Evolutionary conservation across 2,888 invertebrate genomes (phyloP).

Genomic region (Brachyptera risi): DNA sequence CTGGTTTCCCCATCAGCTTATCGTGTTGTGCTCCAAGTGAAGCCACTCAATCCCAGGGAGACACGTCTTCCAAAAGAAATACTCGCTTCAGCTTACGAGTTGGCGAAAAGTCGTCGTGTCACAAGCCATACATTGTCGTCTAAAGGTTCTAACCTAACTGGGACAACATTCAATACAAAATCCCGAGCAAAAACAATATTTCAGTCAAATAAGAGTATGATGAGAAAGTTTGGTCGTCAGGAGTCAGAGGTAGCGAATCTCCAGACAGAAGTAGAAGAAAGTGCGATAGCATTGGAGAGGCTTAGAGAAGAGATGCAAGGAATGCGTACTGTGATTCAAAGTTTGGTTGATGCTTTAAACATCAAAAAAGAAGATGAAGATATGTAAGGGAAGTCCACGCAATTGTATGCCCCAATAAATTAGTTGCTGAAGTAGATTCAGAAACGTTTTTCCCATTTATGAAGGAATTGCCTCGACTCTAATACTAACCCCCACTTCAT

Average conservation of each 20-base stretch:
- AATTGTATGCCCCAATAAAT: too few species aligned
- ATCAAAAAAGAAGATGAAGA: too few species aligned
- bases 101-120: slow-evolving; percentile 67
- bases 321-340: slow-evolving; percentile 7
- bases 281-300: slow-evolving; percentile 3
- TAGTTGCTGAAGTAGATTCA: too few species aligned
- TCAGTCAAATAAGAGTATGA: not conserved
- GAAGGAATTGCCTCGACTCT: too few species aligned
- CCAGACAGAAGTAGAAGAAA: slow-evolving; percentile 5
- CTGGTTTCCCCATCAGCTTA: slow-evolving; percentile 78
- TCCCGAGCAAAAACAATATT: not conserved
- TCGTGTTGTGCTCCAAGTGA: slow-evolving; percentile 74
- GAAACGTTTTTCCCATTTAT: too few species aligned
- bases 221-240: not conserved
- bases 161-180: not conserved
- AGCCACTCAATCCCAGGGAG: slow-evolving; percentile 78
- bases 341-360: slow-evolving; percentile 21
- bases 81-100: slow-evolving; percentile 74
- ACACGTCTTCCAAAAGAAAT: slow-evolving; percentile 75
- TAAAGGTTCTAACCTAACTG: slow-evolving; percentile 41
- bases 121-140: slow-evolving; percentile 39
- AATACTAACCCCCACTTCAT: too few species aligned
- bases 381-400: too few species aligned
- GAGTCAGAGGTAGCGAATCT: not conserved
- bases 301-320: slow-evolving; percentile 18